These are phyloP conservation scores for Trachelus troglodyta DNA, from an alignment of 2,888 invertebrate species.

Conservation along the genomic window DNA sequence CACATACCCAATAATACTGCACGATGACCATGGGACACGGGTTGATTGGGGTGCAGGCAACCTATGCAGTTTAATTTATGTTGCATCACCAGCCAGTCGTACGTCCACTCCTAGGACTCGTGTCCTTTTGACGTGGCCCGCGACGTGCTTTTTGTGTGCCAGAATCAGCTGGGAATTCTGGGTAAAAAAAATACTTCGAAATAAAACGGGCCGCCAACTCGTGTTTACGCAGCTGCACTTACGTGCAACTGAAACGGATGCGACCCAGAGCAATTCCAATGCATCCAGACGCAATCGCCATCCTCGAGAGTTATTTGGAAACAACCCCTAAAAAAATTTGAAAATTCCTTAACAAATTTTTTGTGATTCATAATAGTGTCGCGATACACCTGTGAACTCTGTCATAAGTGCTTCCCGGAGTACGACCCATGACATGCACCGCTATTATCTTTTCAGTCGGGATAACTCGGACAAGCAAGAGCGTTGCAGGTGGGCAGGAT, in stretches of 20 bases:
- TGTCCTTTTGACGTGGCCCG: constrained; percentile 10
- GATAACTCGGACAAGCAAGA: too few species aligned
- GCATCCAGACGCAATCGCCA: neutral
- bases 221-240: neutral
- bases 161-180: neutral
- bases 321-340: neutral
- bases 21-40: constrained; percentile 57
- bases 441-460: neutral
- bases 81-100: constrained; percentile 59
- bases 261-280: neutral
- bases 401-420: neutral
- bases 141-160: neutral
- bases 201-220: neutral
- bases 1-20: constrained; percentile 49
- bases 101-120: constrained; percentile 35
- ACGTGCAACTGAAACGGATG: neutral
- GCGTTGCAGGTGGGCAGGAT: neutral
- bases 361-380: neutral
- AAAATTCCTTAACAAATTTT: neutral
- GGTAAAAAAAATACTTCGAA: neutral
- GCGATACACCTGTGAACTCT: neutral
- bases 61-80: constrained; percentile 60
- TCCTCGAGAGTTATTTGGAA: neutral
- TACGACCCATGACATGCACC: neutral
- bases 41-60: constrained; percentile 56